Conservation (phyloP, 2,113 vertebrate species). For the Micromys minutus region DNA sequence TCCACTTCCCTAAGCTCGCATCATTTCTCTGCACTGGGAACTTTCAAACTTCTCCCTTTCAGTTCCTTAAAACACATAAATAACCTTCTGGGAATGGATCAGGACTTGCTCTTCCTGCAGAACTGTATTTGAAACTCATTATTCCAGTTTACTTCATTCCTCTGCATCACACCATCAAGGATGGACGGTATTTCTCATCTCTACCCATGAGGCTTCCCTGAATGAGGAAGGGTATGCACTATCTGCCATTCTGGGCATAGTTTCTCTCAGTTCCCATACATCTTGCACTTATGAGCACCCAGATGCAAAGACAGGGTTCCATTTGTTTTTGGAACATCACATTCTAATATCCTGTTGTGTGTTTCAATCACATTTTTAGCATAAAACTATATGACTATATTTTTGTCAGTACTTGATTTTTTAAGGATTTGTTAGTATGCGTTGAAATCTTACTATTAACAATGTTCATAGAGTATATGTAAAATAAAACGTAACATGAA, state of each 20-base stretch:
- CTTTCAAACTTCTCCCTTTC: neutral
- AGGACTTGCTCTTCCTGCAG: neutral
- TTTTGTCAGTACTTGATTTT: too few species aligned
- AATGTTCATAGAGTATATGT: too few species aligned
- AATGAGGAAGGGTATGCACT: neutral
- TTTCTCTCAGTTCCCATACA: neutral
- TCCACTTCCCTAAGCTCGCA: neutral
- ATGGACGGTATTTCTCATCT: neutral
- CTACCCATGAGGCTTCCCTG: neutral
- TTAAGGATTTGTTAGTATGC: too few species aligned
- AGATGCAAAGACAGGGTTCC: neutral
- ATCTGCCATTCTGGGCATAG: neutral
- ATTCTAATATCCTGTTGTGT: too few species aligned
- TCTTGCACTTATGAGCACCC: neutral
- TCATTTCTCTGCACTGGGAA: neutral
- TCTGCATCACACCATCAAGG: accelerated
- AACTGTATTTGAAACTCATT: neutral
- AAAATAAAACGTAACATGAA: too few species aligned
- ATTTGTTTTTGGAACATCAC: too few species aligned
- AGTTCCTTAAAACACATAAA: neutral
- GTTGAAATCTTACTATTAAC: too few species aligned
- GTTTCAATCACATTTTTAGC: too few species aligned
- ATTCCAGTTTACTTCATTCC: neutral
- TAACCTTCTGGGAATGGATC: neutral
- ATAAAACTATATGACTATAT: too few species aligned